These are phyloP conservation scores for Muricea muricata DNA, from an alignment of 92 coral and sea anemone species.

Conservation along the genomic window DNA sequence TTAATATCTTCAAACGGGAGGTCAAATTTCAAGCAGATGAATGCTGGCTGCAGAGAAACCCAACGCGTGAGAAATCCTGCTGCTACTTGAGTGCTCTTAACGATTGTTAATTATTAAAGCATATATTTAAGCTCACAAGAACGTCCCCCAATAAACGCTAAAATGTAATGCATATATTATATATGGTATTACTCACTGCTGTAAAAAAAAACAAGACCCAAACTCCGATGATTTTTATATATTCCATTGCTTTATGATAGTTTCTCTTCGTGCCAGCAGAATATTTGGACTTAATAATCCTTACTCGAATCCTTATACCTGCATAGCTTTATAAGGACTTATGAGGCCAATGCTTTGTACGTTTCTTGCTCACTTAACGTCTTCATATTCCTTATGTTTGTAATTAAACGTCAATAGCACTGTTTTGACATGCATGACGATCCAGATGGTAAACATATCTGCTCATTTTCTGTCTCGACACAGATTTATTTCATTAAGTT, in stretches of 20 bases:
- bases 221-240: background rate
- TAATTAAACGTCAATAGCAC: background rate
- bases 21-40: too few relatives aligned
- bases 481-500: background rate
- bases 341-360: background rate
- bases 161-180: background rate
- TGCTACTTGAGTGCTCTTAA: background rate
- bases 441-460: conserved; percentile 27
- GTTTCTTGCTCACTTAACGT: background rate
- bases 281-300: too few relatives aligned
- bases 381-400: background rate
- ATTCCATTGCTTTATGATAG: background rate
- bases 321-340: background rate
- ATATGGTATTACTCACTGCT: background rate
- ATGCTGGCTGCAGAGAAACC: too few relatives aligned
- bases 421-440: conserved; percentile 11
- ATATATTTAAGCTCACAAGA: too few relatives aligned
- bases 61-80: too few relatives aligned
- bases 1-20: too few relatives aligned
- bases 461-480: background rate
- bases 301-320: too few relatives aligned
- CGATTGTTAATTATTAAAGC: background rate
- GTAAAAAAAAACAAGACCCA: background rate
- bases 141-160: background rate
- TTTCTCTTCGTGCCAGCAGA: background rate